A percentile compares a stretch with the other conserved stretches of the same genome.
These are phyloP conservation scores for Darevskia mixta DNA, from an alignment of 2,797 vertebrate species.

Conservation along the genomic window DNA sequence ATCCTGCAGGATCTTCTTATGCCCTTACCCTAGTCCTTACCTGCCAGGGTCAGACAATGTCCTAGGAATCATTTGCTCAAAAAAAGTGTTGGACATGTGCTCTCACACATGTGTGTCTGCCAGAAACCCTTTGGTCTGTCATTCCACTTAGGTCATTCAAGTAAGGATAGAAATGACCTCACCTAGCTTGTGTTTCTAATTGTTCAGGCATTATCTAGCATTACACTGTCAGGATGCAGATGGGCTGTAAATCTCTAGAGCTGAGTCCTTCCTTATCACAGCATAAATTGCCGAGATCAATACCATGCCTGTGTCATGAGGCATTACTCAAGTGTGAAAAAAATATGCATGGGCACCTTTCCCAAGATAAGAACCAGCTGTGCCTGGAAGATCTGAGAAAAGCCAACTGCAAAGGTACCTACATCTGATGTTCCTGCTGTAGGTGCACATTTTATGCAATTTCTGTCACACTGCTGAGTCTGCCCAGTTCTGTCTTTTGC, in stretches of 20 bases:
- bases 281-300: constrained; percentile 44
- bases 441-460: neutral
- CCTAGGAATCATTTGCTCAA: neutral
- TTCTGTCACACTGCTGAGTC: neutral
- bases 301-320: constrained; percentile 46
- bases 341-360: constrained; percentile 25
- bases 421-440: neutral
- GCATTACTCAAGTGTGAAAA: constrained; percentile 22
- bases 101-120: neutral
- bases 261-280: constrained; percentile 48
- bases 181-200: constrained; percentile 5
- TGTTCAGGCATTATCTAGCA: constrained; percentile 37
- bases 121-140: neutral
- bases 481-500: neutral
- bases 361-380: constrained; percentile 54
- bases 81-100: neutral
- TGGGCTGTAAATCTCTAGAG: constrained; percentile 57
- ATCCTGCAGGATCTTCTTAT: no score
- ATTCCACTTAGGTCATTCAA: constrained; percentile 27
- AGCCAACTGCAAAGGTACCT: neutral
- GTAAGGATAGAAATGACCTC: constrained; percentile 5
- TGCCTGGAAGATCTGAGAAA: neutral
- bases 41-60: neutral
- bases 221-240: constrained; percentile 48
- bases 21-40: neutral